phyloP scores from a whole-genome alignment of 2,113 vertebrate genomes.

The Tetrax tetrax region DNA sequence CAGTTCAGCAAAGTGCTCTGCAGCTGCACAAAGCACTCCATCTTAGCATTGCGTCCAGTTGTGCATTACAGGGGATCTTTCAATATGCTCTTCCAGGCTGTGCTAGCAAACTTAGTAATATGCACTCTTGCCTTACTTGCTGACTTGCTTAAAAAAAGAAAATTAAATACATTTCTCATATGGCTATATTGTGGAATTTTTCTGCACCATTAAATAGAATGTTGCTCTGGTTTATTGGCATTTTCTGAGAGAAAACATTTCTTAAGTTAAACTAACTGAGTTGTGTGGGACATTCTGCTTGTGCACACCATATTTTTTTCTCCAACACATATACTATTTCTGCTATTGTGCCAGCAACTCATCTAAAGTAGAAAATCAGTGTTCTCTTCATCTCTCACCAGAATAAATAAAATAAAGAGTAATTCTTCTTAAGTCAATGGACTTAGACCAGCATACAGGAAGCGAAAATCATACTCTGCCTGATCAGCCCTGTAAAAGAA shows the following conservation, averaged over 20 bases:
- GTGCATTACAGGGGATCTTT: constrained; percentile 61
- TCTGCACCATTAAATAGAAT: constrained; percentile 73
- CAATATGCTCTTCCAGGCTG: constrained; percentile 36
- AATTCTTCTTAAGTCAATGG: not conserved
- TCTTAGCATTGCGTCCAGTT: constrained; percentile 27
- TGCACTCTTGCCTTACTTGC: constrained; percentile 57
- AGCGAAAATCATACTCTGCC: constrained; percentile 40
- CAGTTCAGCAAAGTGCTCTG: constrained; percentile 52
- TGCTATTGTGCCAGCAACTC: constrained; percentile 39
- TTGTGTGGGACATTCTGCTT: constrained; percentile 43
- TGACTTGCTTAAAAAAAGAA: constrained; percentile 71
- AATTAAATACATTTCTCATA: constrained; percentile 78
- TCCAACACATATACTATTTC: constrained; percentile 39
- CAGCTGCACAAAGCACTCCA: constrained; percentile 35
- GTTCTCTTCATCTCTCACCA: not conserved
- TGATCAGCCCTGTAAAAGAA: constrained; percentile 42
- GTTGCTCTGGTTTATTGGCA: constrained; percentile 67
- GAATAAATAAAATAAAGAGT: not conserved
- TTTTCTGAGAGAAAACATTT: constrained; percentile 71
- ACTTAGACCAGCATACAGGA: constrained; percentile 44
- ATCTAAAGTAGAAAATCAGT: constrained; percentile 58
- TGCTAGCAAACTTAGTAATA: constrained; percentile 58
- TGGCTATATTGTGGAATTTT: constrained; percentile 71
- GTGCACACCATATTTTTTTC: constrained; percentile 34
- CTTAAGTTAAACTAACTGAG: constrained; percentile 68